phyloP scores from a whole-genome alignment of 2,888 invertebrate species.

The Beris chalybata region DNA sequence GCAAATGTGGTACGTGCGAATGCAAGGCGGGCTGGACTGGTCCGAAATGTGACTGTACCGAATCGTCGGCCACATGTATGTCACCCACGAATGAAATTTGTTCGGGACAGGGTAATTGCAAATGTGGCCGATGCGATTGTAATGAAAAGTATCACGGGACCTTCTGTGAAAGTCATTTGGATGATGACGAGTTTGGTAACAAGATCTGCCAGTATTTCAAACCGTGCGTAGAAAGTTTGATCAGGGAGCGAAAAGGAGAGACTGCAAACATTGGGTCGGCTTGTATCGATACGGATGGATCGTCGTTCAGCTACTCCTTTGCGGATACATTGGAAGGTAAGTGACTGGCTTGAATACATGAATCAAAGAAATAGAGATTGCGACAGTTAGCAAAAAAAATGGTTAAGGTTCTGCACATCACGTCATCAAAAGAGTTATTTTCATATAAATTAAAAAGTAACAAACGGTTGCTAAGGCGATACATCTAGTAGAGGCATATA shows the following conservation, averaged over 20 bases:
- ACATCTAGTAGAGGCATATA: too few relatives aligned
- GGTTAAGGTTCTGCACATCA: too few relatives aligned
- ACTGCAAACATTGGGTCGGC: slow-evolving; percentile 45
- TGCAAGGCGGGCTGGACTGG: slow-evolving; percentile 66
- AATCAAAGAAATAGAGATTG: too few relatives aligned
- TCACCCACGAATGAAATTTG: slow-evolving; percentile 64
- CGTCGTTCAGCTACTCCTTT: slow-evolving; percentile 47
- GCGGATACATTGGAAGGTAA: slow-evolving; percentile 44
- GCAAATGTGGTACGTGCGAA: slow-evolving; percentile 74
- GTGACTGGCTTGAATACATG: slow-evolving; percentile 3
- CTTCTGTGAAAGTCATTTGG: slow-evolving; percentile 50
- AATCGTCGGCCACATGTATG: slow-evolving; percentile 58
- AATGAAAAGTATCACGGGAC: slow-evolving; percentile 46
- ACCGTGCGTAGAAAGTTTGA: slow-evolving; percentile 52
- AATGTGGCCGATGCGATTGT: slow-evolving; percentile 64
- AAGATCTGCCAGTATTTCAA: slow-evolving; percentile 52
- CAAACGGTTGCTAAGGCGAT: too few relatives aligned
- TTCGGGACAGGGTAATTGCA: slow-evolving; percentile 74
- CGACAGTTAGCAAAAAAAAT: too few relatives aligned
- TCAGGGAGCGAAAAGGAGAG: slow-evolving; percentile 44
- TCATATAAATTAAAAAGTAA: too few relatives aligned
- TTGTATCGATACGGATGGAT: slow-evolving; percentile 46
- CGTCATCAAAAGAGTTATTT: too few relatives aligned
- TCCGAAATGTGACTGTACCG: slow-evolving; percentile 62
- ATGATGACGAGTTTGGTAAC: slow-evolving; percentile 44